Evolutionary conservation across 2,113 vertebrate genomes (phyloP).

Genomic region (Phyllopteryx taeniolatus): DNA sequence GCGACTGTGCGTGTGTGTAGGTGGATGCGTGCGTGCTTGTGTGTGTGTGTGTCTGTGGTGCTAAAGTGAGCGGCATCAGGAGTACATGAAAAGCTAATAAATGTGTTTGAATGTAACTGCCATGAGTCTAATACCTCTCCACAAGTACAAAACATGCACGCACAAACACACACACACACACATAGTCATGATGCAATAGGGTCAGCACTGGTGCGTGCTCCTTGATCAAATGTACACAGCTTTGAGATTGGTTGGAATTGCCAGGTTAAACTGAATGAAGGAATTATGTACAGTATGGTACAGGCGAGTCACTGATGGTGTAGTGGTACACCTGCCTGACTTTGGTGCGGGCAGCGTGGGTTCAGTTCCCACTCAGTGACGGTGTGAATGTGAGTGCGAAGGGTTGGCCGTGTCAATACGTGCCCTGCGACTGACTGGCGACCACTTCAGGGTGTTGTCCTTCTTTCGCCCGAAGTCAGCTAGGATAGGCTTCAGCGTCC

Average conservation of each 20-base stretch:
- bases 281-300: conserved; percentile 9
- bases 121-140: conserved; percentile 78
- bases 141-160: conserved; percentile 40
- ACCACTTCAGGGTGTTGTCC: too few relatives aligned
- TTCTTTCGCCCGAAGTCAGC: too few relatives aligned
- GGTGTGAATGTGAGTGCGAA: too few relatives aligned
- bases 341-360: too few relatives aligned
- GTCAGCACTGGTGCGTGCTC: conserved; percentile 45
- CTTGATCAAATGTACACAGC: conserved; percentile 52
- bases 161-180: conserved; percentile 12
- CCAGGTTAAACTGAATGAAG: conserved; percentile 56
- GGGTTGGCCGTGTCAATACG: too few relatives aligned
- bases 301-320: too few relatives aligned
- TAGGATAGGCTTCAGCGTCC: too few relatives aligned
- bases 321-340: too few relatives aligned
- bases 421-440: too few relatives aligned
- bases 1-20: conserved; percentile 26
- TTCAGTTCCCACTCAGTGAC: too few relatives aligned
- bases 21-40: conserved; percentile 37
- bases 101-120: conserved; percentile 82
- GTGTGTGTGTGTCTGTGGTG: conserved; percentile 44
- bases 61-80: conserved; percentile 68
- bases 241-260: conserved; percentile 39
- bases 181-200: conserved; percentile 24
- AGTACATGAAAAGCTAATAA: conserved; percentile 83